A percentile compares a stretch with the other conserved stretches of the same genome.
These are phyloP conservation scores for Amphiprion clarkii DNA, from an alignment of 2,797 vertebrate genomes.

Conservation along the genomic window DNA sequence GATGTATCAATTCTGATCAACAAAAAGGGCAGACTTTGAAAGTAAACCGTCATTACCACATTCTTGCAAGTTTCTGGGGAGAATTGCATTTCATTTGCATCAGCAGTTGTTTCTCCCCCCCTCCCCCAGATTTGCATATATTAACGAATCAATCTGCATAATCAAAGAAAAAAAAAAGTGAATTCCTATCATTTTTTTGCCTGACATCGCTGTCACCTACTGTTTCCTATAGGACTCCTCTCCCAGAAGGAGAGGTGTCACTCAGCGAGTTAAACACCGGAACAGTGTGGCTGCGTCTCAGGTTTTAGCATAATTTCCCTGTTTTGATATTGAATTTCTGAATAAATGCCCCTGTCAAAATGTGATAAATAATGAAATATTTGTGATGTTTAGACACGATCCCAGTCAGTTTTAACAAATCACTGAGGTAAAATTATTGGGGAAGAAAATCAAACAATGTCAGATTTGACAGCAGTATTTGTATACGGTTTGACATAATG, in stretches of 20 bases:
- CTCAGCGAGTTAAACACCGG: conserved; percentile 33
- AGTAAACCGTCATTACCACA: conserved; percentile 4
- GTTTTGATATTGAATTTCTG: conserved; percentile 10
- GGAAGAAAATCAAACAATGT: neutral
- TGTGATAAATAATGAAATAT: conserved; percentile 1
- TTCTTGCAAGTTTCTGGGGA: conserved; percentile 20
- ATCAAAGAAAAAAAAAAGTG: conserved; percentile 15
- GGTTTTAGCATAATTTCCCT: conserved; percentile 21
- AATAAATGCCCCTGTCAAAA: conserved; percentile 4
- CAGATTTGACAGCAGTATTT: neutral
- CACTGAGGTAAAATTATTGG: neutral
- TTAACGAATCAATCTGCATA: conserved; percentile 60
- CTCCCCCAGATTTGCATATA: conserved; percentile 22
- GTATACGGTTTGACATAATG: neutral
- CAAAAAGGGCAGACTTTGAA: neutral
- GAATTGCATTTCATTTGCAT: conserved; percentile 58
- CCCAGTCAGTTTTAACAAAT: neutral
- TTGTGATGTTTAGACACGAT: neutral
- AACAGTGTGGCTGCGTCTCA: conserved; percentile 3
- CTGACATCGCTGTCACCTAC: conserved; percentile 33
- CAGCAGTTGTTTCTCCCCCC: conserved; percentile 29
- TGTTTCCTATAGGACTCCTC: conserved; percentile 32
- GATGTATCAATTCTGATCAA: conserved; percentile 23
- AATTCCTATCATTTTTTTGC: conserved; percentile 4
- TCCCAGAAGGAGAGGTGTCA: conserved; percentile 40